Conservation (phyloP, 2,113 vertebrate genomes). For the Megalops atlanticus region DNA sequence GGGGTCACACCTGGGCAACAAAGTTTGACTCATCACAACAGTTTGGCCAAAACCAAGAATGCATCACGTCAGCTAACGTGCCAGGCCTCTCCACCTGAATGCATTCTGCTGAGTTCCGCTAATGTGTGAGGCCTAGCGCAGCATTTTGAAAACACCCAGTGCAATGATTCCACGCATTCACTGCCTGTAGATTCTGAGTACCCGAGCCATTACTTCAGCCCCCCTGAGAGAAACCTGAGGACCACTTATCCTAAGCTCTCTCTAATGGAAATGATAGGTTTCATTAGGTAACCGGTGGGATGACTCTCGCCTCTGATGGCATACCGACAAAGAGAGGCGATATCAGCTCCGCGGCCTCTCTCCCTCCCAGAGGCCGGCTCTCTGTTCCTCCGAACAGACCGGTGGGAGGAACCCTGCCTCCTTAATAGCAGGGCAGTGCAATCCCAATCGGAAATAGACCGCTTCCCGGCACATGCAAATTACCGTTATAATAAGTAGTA, state of each 20-base stretch:
- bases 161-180: too few species aligned
- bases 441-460: conserved; percentile 59
- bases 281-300: not conserved
- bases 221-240: not conserved
- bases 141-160: too few species aligned
- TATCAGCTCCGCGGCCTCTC: not conserved
- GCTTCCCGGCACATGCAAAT: conserved; percentile 62
- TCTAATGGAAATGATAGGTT: not conserved
- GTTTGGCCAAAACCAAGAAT: too few species aligned
- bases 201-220: not conserved
- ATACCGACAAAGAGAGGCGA: not conserved
- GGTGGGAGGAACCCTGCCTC: conserved; percentile 25
- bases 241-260: not conserved
- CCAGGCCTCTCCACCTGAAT: too few species aligned
- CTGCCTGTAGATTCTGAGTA: not conserved
- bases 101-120: too few species aligned
- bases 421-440: conserved; percentile 64
- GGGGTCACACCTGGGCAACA: too few species aligned
- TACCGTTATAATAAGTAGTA: conserved; percentile 68
- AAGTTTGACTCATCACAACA: too few species aligned
- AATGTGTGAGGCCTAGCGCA: too few species aligned
- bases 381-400: not conserved
- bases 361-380: not conserved
- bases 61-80: too few species aligned
- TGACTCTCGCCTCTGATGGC: not conserved